Conservation (phyloP, 2,888 invertebrate species). For the Erebia palarica region DNA sequence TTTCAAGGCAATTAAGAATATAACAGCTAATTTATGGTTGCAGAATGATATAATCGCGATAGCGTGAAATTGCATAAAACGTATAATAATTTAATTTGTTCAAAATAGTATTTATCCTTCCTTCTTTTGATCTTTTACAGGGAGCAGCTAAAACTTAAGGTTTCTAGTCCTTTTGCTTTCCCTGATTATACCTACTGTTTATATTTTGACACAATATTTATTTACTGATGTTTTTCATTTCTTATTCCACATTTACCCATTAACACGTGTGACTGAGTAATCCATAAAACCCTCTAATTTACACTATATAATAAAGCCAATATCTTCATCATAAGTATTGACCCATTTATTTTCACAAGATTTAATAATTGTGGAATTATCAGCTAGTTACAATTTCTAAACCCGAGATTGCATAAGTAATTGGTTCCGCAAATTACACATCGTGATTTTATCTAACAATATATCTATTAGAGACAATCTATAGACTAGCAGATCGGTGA, state of each 20-base stretch:
- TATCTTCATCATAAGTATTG: not conserved
- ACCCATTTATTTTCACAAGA: not conserved
- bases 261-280: not conserved
- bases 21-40: slow-evolving; percentile 23
- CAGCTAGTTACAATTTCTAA: slow-evolving; percentile 8
- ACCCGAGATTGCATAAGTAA: slow-evolving; percentile 21
- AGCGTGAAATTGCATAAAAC: slow-evolving; percentile 24
- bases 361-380: not conserved
- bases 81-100: not conserved
- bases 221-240: too few species aligned
- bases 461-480: slow-evolving; percentile 45
- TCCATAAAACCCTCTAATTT: not conserved
- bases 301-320: not conserved
- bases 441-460: slow-evolving; percentile 45
- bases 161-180: too few species aligned
- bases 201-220: too few species aligned
- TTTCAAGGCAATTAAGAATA: slow-evolving; percentile 17
- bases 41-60: slow-evolving; percentile 6
- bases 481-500: slow-evolving; percentile 40
- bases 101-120: too few species aligned
- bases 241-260: not conserved
- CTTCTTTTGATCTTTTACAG: too few species aligned
- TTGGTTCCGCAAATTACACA: slow-evolving; percentile 38
- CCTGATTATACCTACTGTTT: too few species aligned
- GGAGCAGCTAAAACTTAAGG: too few species aligned